Evolutionary conservation across 2,797 vertebrate species (phyloP), one percentile per base, ranked within the genome.

Genomic region (Helostoma temminkii): DNA sequence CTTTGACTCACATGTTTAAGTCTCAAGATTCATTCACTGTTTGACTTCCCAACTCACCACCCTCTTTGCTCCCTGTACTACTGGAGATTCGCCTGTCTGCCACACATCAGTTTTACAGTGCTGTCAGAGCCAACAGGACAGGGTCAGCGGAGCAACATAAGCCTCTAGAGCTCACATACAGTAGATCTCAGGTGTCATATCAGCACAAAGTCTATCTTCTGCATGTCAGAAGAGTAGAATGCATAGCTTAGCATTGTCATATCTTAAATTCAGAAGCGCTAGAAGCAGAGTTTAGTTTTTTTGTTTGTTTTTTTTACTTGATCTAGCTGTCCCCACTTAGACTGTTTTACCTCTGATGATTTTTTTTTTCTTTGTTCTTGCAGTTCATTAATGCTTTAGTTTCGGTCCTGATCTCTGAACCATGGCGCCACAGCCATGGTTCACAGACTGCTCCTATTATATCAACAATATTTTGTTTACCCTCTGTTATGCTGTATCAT

Each of bases 71-170:
- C 71, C 69, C 66, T 49, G 45, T 71, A 65, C 59, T 72, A 52
- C 61, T 71, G 54, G 43, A 67, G 78, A 82, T 65, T 80, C 49
- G 67, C 56, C 58, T 75, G 69, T 80, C 83, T 76, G 78, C 71
- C 75, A 66, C 63, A 55, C 18, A 57, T 72, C 56, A 46, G 76
- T 71, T 70, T 74, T 34, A 46, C 2, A 6, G 52, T 53, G 71
- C 68, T 0, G 57, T 74, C 82, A 81, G 74, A 85, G 54, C 71
- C 79, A 84, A 63, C 48, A 60, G 70, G 74, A 74, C 74, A 59
- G 67, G 77, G 65, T 73, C 69, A 79, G 84, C 60, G 66, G 71
- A 78, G 78, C 71, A 70, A 49, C 71, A 46, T 75, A 66, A 88
- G 66, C 73, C 78, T 69, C 56, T 45, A 56, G 61, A 74, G 65